Evolutionary conservation across 1,140 invertebrate genomes (phyloP).

Genomic region (Berghia stephanieae): DNA sequence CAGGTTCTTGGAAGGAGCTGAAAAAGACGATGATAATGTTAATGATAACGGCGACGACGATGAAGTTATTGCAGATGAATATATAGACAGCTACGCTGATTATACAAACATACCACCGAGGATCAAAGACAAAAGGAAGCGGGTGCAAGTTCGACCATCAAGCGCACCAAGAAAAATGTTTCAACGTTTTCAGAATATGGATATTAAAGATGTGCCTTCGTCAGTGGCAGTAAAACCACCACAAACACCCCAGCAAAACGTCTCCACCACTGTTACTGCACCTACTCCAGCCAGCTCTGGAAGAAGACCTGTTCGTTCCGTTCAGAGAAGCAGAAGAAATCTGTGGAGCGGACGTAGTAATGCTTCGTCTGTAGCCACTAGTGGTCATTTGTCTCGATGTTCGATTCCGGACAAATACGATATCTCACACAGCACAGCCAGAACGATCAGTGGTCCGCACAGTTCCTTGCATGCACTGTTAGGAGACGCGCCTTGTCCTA

Average conservation of each 20-base stretch:
- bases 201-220: too few relatives aligned
- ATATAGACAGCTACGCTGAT: too few relatives aligned
- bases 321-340: not conserved
- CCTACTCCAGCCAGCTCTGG: too few relatives aligned
- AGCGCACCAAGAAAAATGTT: not conserved
- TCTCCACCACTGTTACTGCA: not conserved
- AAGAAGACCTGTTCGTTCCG: too few relatives aligned
- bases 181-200: too few relatives aligned
- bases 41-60: too few relatives aligned
- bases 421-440: conserved; percentile 40
- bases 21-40: not conserved
- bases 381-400: conserved; percentile 41
- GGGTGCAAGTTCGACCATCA: not conserved
- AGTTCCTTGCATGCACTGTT: conserved; percentile 49
- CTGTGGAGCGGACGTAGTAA: conserved; percentile 20
- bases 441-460: conserved; percentile 49
- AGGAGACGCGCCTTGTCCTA: conserved; percentile 39
- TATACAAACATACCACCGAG: too few relatives aligned
- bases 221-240: not conserved
- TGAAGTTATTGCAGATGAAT: too few relatives aligned
- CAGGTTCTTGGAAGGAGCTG: not conserved
- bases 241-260: not conserved
- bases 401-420: conserved; percentile 39
- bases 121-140: not conserved
- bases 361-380: not conserved